These are phyloP conservation scores for Cybosia mesomella DNA, from an alignment of 2,888 invertebrate species.

Conservation along the genomic window DNA sequence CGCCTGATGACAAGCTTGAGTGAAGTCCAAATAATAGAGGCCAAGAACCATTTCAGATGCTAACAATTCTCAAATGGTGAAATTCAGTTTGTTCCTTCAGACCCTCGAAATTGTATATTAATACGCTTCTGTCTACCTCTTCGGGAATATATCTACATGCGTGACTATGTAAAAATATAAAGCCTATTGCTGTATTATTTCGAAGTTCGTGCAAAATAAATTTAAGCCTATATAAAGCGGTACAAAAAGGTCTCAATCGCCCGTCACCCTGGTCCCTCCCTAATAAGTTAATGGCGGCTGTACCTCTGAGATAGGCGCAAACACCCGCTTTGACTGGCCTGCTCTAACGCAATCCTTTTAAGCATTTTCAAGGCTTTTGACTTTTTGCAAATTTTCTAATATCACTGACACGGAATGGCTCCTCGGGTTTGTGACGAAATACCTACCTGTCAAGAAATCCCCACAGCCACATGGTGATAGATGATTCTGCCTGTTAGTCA, in stretches of 20 bases:
- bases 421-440: not conserved
- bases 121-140: too few relatives aligned
- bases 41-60: too few relatives aligned
- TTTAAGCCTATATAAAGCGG: not conserved
- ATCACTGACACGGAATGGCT: constrained; percentile 16
- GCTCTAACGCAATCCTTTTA: constrained; percentile 56
- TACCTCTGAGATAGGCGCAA: constrained; percentile 73
- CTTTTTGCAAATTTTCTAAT: constrained; percentile 17
- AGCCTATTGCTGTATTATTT: not conserved
- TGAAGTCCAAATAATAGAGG: too few relatives aligned
- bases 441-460: not conserved
- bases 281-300: constrained; percentile 74
- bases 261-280: constrained; percentile 31
- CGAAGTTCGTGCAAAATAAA: not conserved
- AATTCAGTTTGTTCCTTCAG: too few relatives aligned
- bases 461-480: not conserved
- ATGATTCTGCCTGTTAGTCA: too few relatives aligned
- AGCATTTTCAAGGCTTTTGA: constrained; percentile 19
- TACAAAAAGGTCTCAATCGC: constrained; percentile 22
- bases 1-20: too few relatives aligned
- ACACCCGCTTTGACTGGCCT: constrained; percentile 66
- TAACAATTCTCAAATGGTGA: too few relatives aligned
- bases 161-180: too few relatives aligned
- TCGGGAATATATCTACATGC: too few relatives aligned
- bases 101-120: too few relatives aligned